Evolutionary conservation across 1,140 invertebrate genomes (phyloP).

Genomic region (Camponotus vicinus): DNA sequence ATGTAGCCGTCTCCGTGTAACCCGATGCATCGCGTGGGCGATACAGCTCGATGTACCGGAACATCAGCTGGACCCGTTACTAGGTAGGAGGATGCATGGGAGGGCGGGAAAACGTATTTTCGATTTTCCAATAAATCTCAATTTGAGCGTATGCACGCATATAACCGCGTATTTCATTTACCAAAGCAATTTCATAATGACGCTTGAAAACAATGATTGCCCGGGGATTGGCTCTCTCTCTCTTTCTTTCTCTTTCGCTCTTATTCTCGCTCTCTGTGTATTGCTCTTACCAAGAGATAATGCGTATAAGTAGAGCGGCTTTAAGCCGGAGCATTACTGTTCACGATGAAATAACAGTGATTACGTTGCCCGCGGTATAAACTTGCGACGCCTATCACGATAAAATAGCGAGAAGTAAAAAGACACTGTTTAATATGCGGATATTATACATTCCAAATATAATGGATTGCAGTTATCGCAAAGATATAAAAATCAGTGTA

Average conservation of each 20-base stretch:
- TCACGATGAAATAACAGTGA: constrained; percentile 84
- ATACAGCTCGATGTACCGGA: constrained; percentile 17
- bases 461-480: constrained; percentile 15
- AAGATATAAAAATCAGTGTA: neutral
- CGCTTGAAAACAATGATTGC: constrained; percentile 81
- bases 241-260: constrained; percentile 37
- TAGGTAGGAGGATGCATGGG: neutral
- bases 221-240: constrained; percentile 66
- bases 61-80: constrained; percentile 23
- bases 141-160: constrained; percentile 66
- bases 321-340: constrained; percentile 82
- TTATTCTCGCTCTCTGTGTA: constrained; percentile 57
- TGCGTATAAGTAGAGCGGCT: constrained; percentile 82
- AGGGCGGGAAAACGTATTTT: constrained; percentile 55
- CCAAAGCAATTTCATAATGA: constrained; percentile 83
- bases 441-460: constrained; percentile 31
- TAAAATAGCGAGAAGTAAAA: constrained; percentile 76
- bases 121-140: constrained; percentile 81
- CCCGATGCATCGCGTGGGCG: constrained; percentile 44
- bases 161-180: constrained; percentile 82
- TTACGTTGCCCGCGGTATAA: constrained; percentile 78
- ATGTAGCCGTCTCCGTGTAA: constrained; percentile 46
- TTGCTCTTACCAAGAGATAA: constrained; percentile 78
- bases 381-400: constrained; percentile 76
- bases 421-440: constrained; percentile 66